These are phyloP conservation scores for Aphaenogaster floridana DNA, from an alignment of 1,140 invertebrate genomes.

Conservation along the genomic window DNA sequence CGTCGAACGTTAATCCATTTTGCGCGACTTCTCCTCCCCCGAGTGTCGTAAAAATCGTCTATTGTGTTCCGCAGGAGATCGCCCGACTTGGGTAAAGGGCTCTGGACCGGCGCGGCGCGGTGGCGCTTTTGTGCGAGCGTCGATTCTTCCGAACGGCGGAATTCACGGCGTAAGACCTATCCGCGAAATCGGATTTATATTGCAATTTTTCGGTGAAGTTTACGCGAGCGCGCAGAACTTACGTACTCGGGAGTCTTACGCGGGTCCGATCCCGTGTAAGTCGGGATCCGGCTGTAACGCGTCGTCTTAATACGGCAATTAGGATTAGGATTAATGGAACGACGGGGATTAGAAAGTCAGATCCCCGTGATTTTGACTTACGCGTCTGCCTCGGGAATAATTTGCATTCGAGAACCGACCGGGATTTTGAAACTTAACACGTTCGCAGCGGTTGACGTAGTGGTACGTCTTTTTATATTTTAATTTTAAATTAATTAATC, in stretches of 20 bases:
- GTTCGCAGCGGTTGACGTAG: no score
- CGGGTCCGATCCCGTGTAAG: constrained; percentile 23
- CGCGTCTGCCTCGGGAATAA: neutral
- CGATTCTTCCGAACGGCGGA: constrained; percentile 28
- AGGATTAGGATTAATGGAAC: constrained; percentile 58
- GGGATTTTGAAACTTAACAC: neutral
- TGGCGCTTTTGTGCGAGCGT: constrained; percentile 29
- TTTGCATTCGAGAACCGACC: neutral
- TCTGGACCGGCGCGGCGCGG: neutral
- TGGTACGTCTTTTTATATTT: no score
- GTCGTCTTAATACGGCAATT: constrained; percentile 52
- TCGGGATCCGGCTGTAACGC: constrained; percentile 27
- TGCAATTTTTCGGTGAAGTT: constrained; percentile 45
- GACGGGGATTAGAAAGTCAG: constrained; percentile 33
- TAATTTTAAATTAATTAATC: no score
- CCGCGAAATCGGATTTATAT: constrained; percentile 43
- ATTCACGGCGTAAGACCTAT: constrained; percentile 37
- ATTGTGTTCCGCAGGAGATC: constrained; percentile 32
- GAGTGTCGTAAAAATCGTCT: constrained; percentile 57
- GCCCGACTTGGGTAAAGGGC: constrained; percentile 23
- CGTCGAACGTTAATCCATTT: constrained; percentile 64
- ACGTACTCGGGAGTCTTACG: constrained; percentile 20
- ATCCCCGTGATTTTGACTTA: constrained; percentile 12
- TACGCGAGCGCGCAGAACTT: constrained; percentile 17
- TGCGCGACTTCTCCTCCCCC: constrained; percentile 42